Evolutionary conservation across 2,797 vertebrate species (phyloP).

Genomic region (Scarus forsteni): DNA sequence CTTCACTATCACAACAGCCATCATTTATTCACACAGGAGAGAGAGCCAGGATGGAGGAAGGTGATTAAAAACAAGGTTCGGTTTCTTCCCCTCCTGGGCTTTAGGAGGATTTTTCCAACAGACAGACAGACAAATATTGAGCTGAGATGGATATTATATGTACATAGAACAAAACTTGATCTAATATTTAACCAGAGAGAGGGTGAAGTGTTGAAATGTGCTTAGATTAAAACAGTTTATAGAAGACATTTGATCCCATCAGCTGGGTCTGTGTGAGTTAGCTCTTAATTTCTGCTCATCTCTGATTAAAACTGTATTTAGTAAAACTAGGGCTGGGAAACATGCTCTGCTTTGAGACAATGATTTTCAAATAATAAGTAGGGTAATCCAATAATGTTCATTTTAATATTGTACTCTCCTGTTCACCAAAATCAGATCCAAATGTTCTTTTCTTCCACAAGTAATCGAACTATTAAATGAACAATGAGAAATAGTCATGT

Average conservation of each 20-base stretch:
- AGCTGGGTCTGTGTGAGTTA: background rate
- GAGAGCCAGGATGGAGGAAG: conserved; percentile 42
- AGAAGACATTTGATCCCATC: conserved; percentile 10
- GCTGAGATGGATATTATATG: conserved; percentile 52
- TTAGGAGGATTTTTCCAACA: conserved; percentile 24
- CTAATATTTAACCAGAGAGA: conserved; percentile 46
- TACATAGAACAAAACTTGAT: conserved; percentile 12
- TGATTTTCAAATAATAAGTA: no score
- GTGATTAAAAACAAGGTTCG: conserved; percentile 51
- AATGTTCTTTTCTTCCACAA: no score
- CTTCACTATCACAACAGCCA: conserved; percentile 47
- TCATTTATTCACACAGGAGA: conserved; percentile 60
- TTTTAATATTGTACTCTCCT: no score
- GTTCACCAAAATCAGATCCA: no score
- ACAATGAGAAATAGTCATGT: no score
- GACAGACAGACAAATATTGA: conserved; percentile 49
- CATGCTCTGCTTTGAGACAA: no score
- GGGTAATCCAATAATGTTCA: no score
- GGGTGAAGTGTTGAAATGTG: conserved; percentile 21
- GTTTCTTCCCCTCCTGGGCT: conserved; percentile 41
- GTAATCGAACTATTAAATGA: no score
- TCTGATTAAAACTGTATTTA: background rate
- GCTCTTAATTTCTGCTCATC: background rate
- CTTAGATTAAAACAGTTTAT: conserved; percentile 24
- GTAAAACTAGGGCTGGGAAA: no score